Evolutionary conservation across 2,888 invertebrate genomes (phyloP), one percentile per base, ranked within the genome.

Genomic region (Lepidonotus clava): DNA sequence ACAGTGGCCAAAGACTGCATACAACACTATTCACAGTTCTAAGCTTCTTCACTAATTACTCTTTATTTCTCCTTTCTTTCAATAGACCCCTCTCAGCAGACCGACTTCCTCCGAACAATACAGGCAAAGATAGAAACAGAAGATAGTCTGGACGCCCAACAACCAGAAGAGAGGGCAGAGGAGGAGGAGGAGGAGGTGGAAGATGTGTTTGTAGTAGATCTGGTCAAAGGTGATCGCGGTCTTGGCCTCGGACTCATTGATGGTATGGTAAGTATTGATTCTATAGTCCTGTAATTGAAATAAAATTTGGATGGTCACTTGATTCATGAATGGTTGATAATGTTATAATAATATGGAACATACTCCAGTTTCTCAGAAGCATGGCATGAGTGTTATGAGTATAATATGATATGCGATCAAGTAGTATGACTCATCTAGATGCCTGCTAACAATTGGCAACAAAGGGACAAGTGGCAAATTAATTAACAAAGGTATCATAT

Each of bases 231-330:
- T 6, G 89, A 90, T 11, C 83, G 88, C 24, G 91, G 91, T 0
- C 89, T 92, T 1, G 93, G 93, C 0, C 90, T 92, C n/a, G 92
- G 92, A 0, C 90, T 93, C 8, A 92, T 93, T n/a, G 93, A 93
- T 88, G 93, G 93, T 6, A 85, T 93, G 91, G 93, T 93, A 88
- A 89, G 92, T 90, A 32, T 86, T 21, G 8, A 46, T 46, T 46
- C 18, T 46, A 18, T 11, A 46, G 18, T 46, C 46, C 46, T 46
- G 8, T 46, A 46, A 46, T 18, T 46, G 18, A 46, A 46, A 46
- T 46, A 46, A 46, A 46, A 18, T 46, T 18, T 8, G 46, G 46
- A 46, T 11, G 18, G 18, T 46, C 8, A n/a, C n/a, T n/a, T n/a
- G n/a, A n/a, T n/a, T n/a, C n/a, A n/a, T n/a, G n/a, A n/a, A n/a